Percentiles rank a stretch among this genome's conserved stretches.
Conservation (phyloP, 1,140 invertebrate genomes). For the Bombus pascuorum region DNA sequence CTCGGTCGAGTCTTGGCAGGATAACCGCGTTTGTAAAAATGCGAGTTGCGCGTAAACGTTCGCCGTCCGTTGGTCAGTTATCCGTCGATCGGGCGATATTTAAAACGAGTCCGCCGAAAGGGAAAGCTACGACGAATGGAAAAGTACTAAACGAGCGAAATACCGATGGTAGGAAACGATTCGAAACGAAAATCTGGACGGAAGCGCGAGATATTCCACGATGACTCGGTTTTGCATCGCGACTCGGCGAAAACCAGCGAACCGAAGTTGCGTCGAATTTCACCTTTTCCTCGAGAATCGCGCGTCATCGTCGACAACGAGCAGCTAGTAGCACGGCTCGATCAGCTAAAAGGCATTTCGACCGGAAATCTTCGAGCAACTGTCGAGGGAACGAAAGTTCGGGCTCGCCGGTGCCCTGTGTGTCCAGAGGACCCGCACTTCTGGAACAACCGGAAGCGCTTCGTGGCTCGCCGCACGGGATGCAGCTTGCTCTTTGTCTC, state of each 20-base stretch:
- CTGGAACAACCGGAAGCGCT: slow-evolving; percentile 33
- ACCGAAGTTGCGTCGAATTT: background rate
- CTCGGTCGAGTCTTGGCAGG: too few species aligned
- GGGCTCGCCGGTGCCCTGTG: background rate
- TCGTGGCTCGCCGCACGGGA: slow-evolving; percentile 1
- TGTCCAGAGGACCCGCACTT: slow-evolving; percentile 5
- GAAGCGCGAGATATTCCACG: background rate
- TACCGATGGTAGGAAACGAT: background rate
- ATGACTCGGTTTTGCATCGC: background rate
- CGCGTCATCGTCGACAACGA: background rate
- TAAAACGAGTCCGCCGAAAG: background rate
- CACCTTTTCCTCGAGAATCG: slow-evolving; percentile 17
- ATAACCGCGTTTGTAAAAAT: too few species aligned
- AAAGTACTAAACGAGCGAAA: background rate
- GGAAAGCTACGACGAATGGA: background rate
- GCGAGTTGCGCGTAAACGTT: too few species aligned
- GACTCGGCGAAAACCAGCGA: background rate
- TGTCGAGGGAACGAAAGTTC: background rate
- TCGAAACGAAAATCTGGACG: background rate
- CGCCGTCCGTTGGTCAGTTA: too few species aligned
- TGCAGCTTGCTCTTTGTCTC: slow-evolving; percentile 18
- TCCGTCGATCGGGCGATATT: too few species aligned
- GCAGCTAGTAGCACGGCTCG: background rate
- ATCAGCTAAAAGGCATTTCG: slow-evolving; percentile 37
- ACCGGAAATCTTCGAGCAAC: slow-evolving; percentile 55